Evolutionary conservation across 92 coral and sea anemone genomes (phyloP), one percentile per base, ranked within the genome.

Genomic region (Diadumene lineata): DNA sequence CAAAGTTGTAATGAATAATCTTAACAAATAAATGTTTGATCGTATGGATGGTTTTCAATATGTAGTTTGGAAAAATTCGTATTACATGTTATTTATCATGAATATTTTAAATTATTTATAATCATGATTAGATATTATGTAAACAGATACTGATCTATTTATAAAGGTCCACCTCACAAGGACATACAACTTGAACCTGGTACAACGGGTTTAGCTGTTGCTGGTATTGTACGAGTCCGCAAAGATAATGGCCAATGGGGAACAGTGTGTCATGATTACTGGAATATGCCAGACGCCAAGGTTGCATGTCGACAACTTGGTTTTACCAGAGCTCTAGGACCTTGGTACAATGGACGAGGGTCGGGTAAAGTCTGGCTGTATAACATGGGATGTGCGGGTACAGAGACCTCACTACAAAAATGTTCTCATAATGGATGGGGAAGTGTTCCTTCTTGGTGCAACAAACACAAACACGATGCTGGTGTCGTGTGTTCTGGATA

Each of bases 341-440:
- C 22, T 25, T 8, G 63, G 73, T 53, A 26, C 29, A 11, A 28
- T 29, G 73, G 73, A 67, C 16, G 53, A 1, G 76, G 62, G 28
- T 34, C 21, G 63, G 76, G 63, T 1, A 31, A 51, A 50, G 64
- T 70, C 33, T 70, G 43, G 63, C 30, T 31, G 71, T 1, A 66
- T 24, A 33, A 18, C 51, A 66, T 66, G 71, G 25, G 50, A 16
- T 66, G 50, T 34, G 16, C 21, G 38, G 71, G 71, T 1, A 30
- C 51, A 61, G 66, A 61, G 28, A 34, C 67, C 24, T 61, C 67
- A 23, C 32, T 61, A 24, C 31, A 27, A 16, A 28, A n/a, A 10
- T 63, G 68, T 63, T 1, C 68, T 9, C 68, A 63, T 43, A 63
- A 63, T 63, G 68, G 68, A 63, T 63, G 68, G 68, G 34, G 68